Conservation (phyloP, 2,113 vertebrate genomes). For the Pseudorasbora parva region DNA sequence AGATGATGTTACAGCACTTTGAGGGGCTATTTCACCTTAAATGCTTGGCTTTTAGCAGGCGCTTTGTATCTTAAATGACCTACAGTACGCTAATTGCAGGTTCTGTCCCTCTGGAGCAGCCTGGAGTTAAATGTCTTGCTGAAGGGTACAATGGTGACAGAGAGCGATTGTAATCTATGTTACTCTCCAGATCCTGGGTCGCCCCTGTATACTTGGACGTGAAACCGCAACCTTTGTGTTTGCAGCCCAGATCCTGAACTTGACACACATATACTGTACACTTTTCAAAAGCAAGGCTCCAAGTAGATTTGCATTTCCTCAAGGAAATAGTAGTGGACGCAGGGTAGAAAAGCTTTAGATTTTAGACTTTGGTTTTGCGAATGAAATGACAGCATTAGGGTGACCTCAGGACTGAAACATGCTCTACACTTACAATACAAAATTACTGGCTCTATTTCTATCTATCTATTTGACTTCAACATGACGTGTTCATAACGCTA, state of each 20-base stretch:
- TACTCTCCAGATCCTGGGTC: conserved; percentile 27
- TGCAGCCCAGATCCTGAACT: conserved; percentile 29
- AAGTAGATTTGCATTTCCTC: conserved; percentile 14
- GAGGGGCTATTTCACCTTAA: conserved; percentile 11
- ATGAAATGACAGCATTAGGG: background rate
- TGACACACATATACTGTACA: conserved; percentile 21
- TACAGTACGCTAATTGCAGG: conserved; percentile 39
- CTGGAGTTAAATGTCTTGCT: conserved; percentile 44
- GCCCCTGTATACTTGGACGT: conserved; percentile 24
- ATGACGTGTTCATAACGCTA: too few relatives aligned
- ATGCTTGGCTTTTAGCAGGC: conserved; percentile 26
- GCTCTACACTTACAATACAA: background rate
- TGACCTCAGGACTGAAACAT: background rate
- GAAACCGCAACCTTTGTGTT: conserved; percentile 31
- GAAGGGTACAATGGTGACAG: conserved; percentile 30
- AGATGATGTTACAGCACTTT: conserved; percentile 46
- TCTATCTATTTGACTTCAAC: too few relatives aligned
- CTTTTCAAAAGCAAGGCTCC: conserved; percentile 17
- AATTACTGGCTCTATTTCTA: too few relatives aligned
- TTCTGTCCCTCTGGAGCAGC: conserved; percentile 28
- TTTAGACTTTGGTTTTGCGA: background rate
- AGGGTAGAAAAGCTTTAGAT: background rate
- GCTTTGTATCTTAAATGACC: conserved; percentile 44
- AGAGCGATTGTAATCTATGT: conserved; percentile 29
- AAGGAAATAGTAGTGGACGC: conserved; percentile 6